phyloP scores from a whole-genome alignment of 2,888 invertebrate genomes.

The Drosophila tripunctata region DNA sequence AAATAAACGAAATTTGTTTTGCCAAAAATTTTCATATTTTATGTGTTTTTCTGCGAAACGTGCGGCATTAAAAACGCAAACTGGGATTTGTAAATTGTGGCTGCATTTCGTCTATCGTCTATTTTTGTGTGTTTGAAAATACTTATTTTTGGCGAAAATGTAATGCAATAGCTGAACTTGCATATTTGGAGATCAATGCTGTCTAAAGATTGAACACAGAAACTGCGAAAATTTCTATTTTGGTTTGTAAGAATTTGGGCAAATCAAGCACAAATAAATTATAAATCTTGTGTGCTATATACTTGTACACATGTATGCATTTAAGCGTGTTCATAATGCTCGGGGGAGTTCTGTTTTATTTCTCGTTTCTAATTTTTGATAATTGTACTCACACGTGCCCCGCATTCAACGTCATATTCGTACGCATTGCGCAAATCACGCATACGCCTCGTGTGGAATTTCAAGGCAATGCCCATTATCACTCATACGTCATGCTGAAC shows the following conservation, averaged over 20 bases:
- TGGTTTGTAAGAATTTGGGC: conserved; percentile 20
- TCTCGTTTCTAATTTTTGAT: conserved; percentile 5
- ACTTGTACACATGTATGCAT: not conserved
- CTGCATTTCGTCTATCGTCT: conserved; percentile 46
- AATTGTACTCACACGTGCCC: conserved; percentile 21
- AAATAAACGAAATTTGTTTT: conserved; percentile 57
- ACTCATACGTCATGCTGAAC: conserved; percentile 70
- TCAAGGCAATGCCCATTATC: conserved; percentile 62
- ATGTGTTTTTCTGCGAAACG: conserved; percentile 55
- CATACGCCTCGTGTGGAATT: conserved; percentile 55
- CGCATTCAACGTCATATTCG: conserved; percentile 2
- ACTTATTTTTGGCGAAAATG: conserved; percentile 43
- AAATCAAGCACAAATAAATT: not conserved
- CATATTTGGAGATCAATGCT: conserved; percentile 41
- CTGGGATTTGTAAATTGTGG: conserved; percentile 19
- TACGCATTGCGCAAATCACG: conserved; percentile 41
- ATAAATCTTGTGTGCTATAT: not conserved
- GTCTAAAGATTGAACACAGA: conserved; percentile 1
- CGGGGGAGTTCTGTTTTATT: not conserved
- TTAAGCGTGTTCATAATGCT: not conserved
- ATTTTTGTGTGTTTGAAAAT: conserved; percentile 30
- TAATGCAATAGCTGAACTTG: conserved; percentile 56
- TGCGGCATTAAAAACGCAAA: conserved; percentile 49
- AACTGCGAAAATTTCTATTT: conserved; percentile 26
- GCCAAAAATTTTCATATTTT: conserved; percentile 37